Base-by-base conservation (phyloP, 1,140 invertebrate species). In the Atta colombica region DNA sequence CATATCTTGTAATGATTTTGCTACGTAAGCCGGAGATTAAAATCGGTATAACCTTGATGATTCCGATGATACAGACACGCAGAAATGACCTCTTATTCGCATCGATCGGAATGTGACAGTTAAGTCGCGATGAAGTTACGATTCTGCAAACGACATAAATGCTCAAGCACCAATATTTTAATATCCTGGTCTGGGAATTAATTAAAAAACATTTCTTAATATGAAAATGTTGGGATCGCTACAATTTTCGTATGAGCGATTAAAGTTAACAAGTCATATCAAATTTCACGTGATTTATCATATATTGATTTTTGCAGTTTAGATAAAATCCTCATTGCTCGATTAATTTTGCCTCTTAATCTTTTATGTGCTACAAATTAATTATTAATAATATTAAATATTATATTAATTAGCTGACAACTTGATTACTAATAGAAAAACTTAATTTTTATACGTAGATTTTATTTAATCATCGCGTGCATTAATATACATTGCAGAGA, bases 31-130 rank as follows among this genome's bases (percentile, higher is more conserved):
- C 31, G 28, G 45, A 7, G 61, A 80, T 58, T 84, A 39, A 1
- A 85, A 77, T 8, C 53, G 68, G 61, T 68, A 66, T 53, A 35
- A 53, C 3, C 31, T 35, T n/a, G n/a, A 7, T 53, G 61, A 68
- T 45, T 58, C 45, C 25, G 60, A 6, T 18, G 63, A 51, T 78
- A 10, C 18, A 45, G n/a, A 55, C 14, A 6, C 35, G 16, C 14
- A 16, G n/a, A 31, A 39, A 8, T 51, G 61, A 69, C 68, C 49
- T 31, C 21, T 53, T 39, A 51, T 55, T 55, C 77, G 31, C 8
- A 51, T 66, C 45, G 39, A 66, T 77, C 58, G 16, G 28, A 18
- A 39, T 35, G 8, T 45, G 21, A 45, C 35, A 77, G 45, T 14
- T 75, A n/a, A 31, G 35, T 68, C 65, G 35, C n/a, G 31, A 31